Percentiles rank a stretch among this genome's conserved stretches.
Evolutionary conservation across 2,888 invertebrate genomes (phyloP).

Genomic region (Choreutis nemorana): DNA sequence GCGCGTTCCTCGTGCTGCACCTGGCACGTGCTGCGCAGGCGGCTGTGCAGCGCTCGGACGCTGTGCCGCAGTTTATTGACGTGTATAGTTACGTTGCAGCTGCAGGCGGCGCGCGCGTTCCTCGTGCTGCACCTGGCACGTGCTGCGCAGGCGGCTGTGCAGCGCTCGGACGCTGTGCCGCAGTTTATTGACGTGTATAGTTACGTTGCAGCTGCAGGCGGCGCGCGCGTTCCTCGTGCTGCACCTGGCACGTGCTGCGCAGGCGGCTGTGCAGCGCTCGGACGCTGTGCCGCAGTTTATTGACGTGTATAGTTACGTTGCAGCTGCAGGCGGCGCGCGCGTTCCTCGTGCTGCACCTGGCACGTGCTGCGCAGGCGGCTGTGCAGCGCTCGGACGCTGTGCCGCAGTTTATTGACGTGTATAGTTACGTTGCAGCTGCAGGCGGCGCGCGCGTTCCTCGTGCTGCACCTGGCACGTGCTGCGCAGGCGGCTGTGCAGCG

Average conservation of each 20-base stretch:
- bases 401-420: slow-evolving; percentile 81
- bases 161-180: slow-evolving; percentile 83
- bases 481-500: slow-evolving; percentile 78
- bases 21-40: slow-evolving; percentile 81
- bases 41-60: slow-evolving; percentile 78
- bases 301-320: no score
- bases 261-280: slow-evolving; percentile 80
- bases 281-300: slow-evolving; percentile 84
- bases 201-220: no score
- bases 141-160: slow-evolving; percentile 78
- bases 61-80: slow-evolving; percentile 83
- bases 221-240: slow-evolving; percentile 89
- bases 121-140: slow-evolving; percentile 88
- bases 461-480: slow-evolving; percentile 87
- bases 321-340: no score
- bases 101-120: slow-evolving; percentile 88
- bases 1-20: slow-evolving; percentile 92
- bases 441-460: slow-evolving; percentile 88
- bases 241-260: slow-evolving; percentile 83
- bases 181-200: slow-evolving; percentile 82
- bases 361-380: slow-evolving; percentile 81
- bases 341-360: slow-evolving; percentile 90
- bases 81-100: no score
- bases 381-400: slow-evolving; percentile 81
- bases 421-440: no score